Percentiles rank a stretch among this genome's conserved stretches.
Evolutionary conservation across 1,140 invertebrate species (phyloP).

Genomic region (Drosophila gunungcola): DNA sequence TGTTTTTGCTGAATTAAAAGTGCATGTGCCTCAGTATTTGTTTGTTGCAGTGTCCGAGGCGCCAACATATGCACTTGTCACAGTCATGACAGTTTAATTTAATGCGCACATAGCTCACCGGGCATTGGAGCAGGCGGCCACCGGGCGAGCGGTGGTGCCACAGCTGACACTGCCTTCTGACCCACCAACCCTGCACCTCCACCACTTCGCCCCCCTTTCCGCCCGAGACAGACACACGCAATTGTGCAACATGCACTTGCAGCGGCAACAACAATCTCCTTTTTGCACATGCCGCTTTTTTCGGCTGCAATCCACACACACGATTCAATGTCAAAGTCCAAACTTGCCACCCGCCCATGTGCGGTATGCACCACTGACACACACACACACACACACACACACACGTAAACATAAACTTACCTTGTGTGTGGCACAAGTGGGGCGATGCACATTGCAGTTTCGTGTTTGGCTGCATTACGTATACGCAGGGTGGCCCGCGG

Average conservation of each 20-base stretch:
- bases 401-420: background rate
- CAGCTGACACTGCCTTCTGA: constrained; percentile 21
- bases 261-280: constrained; percentile 31
- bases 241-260: constrained; percentile 79
- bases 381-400: background rate
- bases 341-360: constrained; percentile 43
- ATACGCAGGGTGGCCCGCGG: constrained; percentile 59
- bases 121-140: constrained; percentile 44
- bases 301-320: constrained; percentile 43
- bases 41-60: constrained; percentile 66
- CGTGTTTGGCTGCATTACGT: constrained; percentile 65
- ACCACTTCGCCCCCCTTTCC: too few species aligned
- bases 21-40: constrained; percentile 52
- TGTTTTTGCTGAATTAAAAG: constrained; percentile 82
- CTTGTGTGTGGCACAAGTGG: constrained; percentile 3
- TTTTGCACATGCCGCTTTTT: constrained; percentile 21
- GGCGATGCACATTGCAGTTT: constrained; percentile 32
- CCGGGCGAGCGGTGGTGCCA: constrained; percentile 27
- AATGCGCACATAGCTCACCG: constrained; percentile 80
- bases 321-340: constrained; percentile 80
- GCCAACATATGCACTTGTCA: constrained; percentile 83
- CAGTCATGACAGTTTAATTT: constrained; percentile 83
- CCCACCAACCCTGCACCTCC: too few species aligned
- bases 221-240: constrained; percentile 68
- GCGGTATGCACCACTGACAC: constrained; percentile 22